Percentiles rank a stretch among this genome's conserved stretches.
Evolutionary conservation across 2,113 vertebrate genomes (phyloP).

Genomic region (Bos indicus): DNA sequence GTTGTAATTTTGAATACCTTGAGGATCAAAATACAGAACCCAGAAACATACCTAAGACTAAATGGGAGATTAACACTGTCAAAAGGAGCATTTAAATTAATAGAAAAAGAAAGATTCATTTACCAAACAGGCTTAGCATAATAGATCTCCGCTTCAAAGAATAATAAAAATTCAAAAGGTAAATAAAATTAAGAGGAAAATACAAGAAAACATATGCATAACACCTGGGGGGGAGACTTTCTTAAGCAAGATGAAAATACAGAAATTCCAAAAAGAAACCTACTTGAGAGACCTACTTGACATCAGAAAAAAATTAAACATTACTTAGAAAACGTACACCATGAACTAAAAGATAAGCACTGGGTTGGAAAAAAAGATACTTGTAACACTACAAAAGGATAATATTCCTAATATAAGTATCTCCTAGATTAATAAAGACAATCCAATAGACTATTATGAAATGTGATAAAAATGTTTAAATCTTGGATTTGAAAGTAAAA

Average conservation of each 20-base stretch:
- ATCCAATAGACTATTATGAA: background rate
- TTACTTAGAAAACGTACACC: background rate
- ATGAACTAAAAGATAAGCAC: background rate
- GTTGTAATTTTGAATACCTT: background rate
- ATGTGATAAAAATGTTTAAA: background rate
- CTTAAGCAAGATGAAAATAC: background rate
- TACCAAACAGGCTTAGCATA: background rate
- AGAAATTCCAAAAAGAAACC: background rate
- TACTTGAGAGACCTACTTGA: background rate
- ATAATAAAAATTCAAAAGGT: background rate
- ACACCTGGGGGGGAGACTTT: background rate
- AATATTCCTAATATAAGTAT: background rate
- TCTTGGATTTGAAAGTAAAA: background rate
- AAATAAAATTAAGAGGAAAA: background rate
- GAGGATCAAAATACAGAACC: background rate
- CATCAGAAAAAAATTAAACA: background rate
- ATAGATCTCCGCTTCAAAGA: background rate
- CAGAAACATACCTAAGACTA: background rate
- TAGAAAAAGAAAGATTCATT: background rate
- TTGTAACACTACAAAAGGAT: background rate
- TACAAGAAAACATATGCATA: background rate
- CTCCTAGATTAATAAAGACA: background rate
- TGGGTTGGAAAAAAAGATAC: background rate
- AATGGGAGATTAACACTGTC: background rate
- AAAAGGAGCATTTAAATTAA: background rate